Conservation (phyloP, 2,888 invertebrate genomes). For the Drosophila conformis region DNA sequence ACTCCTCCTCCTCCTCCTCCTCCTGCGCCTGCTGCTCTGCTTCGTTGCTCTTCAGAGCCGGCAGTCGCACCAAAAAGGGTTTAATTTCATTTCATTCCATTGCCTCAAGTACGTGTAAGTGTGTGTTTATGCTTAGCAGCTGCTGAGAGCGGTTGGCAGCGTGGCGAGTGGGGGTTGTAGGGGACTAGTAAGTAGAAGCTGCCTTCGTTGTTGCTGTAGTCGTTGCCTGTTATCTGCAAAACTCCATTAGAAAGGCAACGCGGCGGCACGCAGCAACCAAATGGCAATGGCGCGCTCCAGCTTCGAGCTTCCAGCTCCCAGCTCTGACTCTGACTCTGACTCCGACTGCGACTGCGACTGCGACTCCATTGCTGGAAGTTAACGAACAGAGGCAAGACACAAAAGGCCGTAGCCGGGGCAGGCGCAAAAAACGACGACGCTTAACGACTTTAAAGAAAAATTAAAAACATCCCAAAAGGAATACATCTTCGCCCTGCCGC, state of each 20-base stretch:
- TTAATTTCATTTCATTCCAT: slow-evolving; percentile 77
- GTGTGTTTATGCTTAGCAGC: slow-evolving; percentile 75
- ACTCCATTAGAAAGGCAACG: slow-evolving; percentile 80
- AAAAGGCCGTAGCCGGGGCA: slow-evolving; percentile 39
- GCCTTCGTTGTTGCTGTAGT: slow-evolving; percentile 46
- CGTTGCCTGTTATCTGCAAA: slow-evolving; percentile 72
- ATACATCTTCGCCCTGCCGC: slow-evolving; percentile 80
- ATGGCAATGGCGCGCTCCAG: slow-evolving; percentile 69
- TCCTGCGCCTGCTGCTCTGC: background rate
- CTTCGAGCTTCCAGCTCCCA: slow-evolving; percentile 20
- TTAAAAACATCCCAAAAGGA: slow-evolving; percentile 82
- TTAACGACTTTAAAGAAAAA: slow-evolving; percentile 82
- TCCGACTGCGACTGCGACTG: background rate
- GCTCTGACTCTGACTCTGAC: background rate
- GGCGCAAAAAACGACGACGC: slow-evolving; percentile 71
- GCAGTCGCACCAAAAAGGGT: slow-evolving; percentile 73
- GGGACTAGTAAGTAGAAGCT: slow-evolving; percentile 33
- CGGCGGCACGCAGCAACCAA: slow-evolving; percentile 71
- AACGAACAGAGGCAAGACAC: slow-evolving; percentile 61
- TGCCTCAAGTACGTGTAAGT: slow-evolving; percentile 75
- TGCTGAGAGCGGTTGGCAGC: slow-evolving; percentile 1
- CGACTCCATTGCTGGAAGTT: slow-evolving; percentile 42
- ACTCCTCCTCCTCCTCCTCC: background rate
- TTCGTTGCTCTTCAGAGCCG: slow-evolving; percentile 24
- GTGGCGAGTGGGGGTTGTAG: background rate